A percentile compares a stretch with the other conserved stretches of the same genome.
Evolutionary conservation across 2,888 invertebrate species (phyloP).

Genomic region (Eupithecia pulchellata): DNA sequence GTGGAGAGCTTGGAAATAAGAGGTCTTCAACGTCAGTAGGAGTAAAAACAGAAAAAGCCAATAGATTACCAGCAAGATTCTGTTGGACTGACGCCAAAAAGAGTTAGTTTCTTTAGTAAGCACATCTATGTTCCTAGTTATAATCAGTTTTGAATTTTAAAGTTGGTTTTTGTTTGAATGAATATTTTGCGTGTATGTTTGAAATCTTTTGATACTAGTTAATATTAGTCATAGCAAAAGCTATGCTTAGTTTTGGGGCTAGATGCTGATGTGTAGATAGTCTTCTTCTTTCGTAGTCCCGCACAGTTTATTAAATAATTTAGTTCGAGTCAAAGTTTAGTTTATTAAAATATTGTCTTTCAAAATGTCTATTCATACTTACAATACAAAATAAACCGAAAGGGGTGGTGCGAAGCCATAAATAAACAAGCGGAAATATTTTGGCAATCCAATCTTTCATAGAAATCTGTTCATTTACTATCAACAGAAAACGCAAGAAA

Average conservation of each 20-base stretch:
- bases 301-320: background rate
- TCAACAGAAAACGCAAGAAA: background rate
- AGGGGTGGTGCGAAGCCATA: background rate
- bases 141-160: background rate
- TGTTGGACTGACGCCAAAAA: constrained; percentile 75
- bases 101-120: background rate
- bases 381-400: background rate
- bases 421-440: background rate
- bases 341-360: background rate
- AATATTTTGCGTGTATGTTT: background rate
- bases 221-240: background rate
- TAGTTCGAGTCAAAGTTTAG: background rate
- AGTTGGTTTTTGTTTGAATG: background rate
- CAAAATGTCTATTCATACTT: background rate
- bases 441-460: background rate
- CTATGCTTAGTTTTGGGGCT: background rate
- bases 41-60: constrained; percentile 58
- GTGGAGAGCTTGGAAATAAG: constrained; percentile 56
- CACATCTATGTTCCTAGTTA: background rate
- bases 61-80: constrained; percentile 68
- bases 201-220: background rate
- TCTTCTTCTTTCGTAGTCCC: no score
- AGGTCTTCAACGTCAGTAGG: constrained; percentile 47
- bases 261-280: background rate
- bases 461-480: background rate